Conservation (phyloP, 2,888 invertebrate genomes). For the Drosophila melanocephala region DNA sequence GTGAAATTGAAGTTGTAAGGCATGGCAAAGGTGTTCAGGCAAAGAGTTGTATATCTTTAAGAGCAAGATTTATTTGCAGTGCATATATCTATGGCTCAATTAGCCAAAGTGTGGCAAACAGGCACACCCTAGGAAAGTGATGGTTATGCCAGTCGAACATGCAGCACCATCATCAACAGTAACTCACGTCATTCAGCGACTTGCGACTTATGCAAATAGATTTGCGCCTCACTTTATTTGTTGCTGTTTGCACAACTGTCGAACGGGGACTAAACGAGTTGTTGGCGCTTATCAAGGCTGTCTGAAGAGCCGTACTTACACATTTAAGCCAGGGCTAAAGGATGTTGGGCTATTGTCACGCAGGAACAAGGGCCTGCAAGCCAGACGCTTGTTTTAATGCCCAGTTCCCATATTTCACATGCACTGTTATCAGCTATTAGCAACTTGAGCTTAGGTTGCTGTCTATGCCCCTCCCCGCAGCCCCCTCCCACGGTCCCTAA, state of each 20-base stretch:
- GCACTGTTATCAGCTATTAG: slow-evolving; percentile 61
- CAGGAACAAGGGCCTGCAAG: slow-evolving; percentile 63
- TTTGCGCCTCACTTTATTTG: slow-evolving; percentile 42
- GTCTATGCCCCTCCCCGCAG: neutral
- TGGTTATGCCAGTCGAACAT: slow-evolving; percentile 67
- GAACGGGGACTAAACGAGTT: slow-evolving; percentile 12
- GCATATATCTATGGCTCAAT: slow-evolving; percentile 57
- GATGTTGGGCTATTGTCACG: slow-evolving; percentile 46
- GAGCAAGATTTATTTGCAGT: neutral
- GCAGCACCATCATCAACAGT: slow-evolving; percentile 40
- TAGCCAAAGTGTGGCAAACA: slow-evolving; percentile 58
- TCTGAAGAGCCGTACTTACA: slow-evolving; percentile 53
- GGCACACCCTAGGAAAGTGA: slow-evolving; percentile 65
- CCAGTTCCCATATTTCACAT: slow-evolving; percentile 13
- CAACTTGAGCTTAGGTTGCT: slow-evolving; percentile 28
- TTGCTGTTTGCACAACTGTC: slow-evolving; percentile 51
- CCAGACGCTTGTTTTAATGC: slow-evolving; percentile 34
- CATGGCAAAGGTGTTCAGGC: neutral
- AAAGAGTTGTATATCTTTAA: neutral
- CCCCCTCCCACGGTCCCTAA: neutral
- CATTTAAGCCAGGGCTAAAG: slow-evolving; percentile 39
- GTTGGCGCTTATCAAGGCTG: slow-evolving; percentile 42
- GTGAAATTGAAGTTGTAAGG: neutral
- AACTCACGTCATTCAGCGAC: slow-evolving; percentile 52
- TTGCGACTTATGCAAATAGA: slow-evolving; percentile 66